Conservation (phyloP, 2,113 vertebrate species). For the Thinocorus orbignyianus region DNA sequence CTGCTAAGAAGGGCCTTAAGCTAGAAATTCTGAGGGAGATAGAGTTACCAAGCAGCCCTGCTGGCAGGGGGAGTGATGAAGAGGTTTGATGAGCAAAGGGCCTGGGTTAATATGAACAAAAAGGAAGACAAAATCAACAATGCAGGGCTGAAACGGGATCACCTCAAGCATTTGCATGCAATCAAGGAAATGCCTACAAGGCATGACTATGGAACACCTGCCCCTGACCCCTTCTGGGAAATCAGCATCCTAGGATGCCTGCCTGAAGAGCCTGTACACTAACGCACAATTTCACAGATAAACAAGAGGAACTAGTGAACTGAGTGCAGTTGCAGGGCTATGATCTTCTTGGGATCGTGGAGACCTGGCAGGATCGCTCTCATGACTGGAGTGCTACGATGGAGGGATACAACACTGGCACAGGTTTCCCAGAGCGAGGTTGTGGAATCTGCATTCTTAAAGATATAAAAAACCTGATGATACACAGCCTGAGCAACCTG, state of each 20-base stretch:
- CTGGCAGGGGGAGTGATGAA: neutral
- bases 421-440: neutral
- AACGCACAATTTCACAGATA: neutral
- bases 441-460: neutral
- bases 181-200: neutral
- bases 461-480: neutral
- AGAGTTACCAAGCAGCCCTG: neutral
- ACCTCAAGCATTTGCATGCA: neutral
- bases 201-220: neutral
- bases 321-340: neutral
- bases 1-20: neutral
- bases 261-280: neutral
- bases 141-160: rapidly evolving
- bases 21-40: neutral
- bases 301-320: neutral
- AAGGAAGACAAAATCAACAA: neutral
- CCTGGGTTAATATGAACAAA: neutral
- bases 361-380: neutral
- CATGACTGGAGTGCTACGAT: neutral
- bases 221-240: neutral
- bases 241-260: neutral
- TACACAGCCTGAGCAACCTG: neutral
- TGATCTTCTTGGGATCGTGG: neutral
- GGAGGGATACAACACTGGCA: neutral
- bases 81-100: neutral